Evolutionary conservation across 2,113 vertebrate genomes (phyloP).

Genomic region (Sardina pilchardus): DNA sequence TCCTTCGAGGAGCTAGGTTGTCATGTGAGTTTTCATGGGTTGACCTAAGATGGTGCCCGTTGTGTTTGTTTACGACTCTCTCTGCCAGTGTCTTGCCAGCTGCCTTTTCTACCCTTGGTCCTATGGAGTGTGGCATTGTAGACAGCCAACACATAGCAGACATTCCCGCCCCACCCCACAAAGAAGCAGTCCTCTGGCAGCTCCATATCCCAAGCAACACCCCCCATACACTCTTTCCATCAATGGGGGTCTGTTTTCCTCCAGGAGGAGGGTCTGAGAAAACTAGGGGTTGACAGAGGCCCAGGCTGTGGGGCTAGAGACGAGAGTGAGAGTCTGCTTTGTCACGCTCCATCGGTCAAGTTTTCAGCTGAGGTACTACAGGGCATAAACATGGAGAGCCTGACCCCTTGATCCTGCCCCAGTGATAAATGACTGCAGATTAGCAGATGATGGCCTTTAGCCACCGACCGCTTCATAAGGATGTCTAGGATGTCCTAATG

Average conservation of each 20-base stretch:
- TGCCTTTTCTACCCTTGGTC: not conserved
- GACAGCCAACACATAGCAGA: slow-evolving; percentile 15
- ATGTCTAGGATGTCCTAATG: not conserved
- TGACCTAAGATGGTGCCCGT: not conserved
- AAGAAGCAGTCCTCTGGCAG: not conserved
- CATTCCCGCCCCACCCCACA: not conserved
- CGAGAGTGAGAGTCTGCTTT: slow-evolving; percentile 16
- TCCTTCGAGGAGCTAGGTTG: not conserved
- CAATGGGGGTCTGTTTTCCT: slow-evolving; percentile 5
- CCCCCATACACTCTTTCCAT: not conserved
- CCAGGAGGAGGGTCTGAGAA: not conserved
- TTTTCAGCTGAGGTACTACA: slow-evolving; percentile 27
- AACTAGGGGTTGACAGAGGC: not conserved
- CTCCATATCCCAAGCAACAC: not conserved
- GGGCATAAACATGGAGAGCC: slow-evolving; percentile 45
- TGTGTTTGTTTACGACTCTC: not conserved
- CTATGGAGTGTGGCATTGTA: not conserved
- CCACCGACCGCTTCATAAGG: slow-evolving; percentile 13
- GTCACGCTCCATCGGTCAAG: slow-evolving; percentile 1
- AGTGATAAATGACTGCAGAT: slow-evolving; percentile 58
- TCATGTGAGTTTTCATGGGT: not conserved
- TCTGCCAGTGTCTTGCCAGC: not conserved
- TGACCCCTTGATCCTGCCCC: slow-evolving; percentile 39
- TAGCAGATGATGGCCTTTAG: slow-evolving; percentile 53
- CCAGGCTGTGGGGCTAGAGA: not conserved